Percentiles rank a stretch among this genome's conserved stretches.
phyloP scores from a whole-genome alignment of 2,797 vertebrate species.

The Parauchenoglanis ngamensis region DNA sequence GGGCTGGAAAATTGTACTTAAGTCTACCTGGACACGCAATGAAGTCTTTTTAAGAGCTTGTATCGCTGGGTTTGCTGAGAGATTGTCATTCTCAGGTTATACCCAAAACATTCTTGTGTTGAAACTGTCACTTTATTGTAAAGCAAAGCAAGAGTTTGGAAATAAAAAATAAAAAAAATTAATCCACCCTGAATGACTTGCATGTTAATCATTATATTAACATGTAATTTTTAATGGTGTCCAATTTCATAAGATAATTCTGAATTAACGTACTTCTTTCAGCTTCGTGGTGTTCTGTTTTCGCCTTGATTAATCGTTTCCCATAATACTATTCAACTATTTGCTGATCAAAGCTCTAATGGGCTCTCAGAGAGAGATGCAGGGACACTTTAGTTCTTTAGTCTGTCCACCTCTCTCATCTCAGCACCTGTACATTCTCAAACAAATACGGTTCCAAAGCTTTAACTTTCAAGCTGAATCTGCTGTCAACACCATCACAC shows the following conservation, averaged over 20 bases:
- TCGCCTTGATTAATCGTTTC: not conserved
- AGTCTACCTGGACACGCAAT: constrained; percentile 53
- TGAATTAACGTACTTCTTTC: not conserved
- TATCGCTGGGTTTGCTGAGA: constrained; percentile 12
- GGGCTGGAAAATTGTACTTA: constrained; percentile 58
- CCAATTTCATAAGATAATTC: not conserved
- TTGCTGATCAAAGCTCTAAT: not conserved
- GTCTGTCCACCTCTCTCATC: not conserved
- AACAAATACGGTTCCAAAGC: not conserved
- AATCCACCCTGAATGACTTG: not conserved
- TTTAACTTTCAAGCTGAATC: not conserved
- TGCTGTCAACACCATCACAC: not conserved
- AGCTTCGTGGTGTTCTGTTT: not conserved
- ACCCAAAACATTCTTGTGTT: not conserved
- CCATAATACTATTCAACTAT: not conserved
- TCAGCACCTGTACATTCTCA: not conserved
- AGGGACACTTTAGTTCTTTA: not conserved
- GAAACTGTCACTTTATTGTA: not conserved
- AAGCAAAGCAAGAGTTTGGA: not conserved
- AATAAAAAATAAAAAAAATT: not conserved
- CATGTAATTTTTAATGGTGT: not conserved
- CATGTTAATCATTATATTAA: not conserved
- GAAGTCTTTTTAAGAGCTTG: constrained; percentile 43
- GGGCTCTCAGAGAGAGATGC: not conserved
- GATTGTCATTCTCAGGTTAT: not conserved